phyloP scores from a whole-genome alignment of 1,140 invertebrate genomes.

The Ips nitidus region DNA sequence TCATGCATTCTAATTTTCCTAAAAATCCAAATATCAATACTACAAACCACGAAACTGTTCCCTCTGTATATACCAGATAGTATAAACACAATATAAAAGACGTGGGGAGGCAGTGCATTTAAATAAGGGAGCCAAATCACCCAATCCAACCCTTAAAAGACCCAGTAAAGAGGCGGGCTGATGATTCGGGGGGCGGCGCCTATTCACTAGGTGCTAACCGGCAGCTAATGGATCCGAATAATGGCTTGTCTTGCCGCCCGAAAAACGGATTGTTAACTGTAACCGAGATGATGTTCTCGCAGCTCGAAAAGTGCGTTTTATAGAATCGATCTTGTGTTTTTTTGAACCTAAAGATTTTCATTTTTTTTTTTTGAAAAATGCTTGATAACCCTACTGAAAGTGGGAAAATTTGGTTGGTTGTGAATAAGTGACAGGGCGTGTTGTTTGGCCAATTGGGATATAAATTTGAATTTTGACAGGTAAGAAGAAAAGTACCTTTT shows the following conservation, averaged over 20 bases:
- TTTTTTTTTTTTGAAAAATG: too few species aligned
- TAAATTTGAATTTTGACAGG: too few species aligned
- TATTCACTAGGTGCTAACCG: slow-evolving; percentile 32
- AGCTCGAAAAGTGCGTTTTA: background rate
- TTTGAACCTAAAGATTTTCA: too few species aligned
- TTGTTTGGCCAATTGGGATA: too few species aligned
- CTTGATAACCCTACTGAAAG: too few species aligned
- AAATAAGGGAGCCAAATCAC: slow-evolving; percentile 48
- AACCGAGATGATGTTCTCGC: background rate
- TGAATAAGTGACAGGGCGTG: too few species aligned
- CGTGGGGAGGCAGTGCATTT: slow-evolving; percentile 34
- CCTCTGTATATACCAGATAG: too few species aligned
- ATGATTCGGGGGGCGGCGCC: slow-evolving; percentile 36
- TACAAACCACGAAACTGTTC: too few species aligned
- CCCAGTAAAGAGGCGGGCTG: slow-evolving; percentile 20
- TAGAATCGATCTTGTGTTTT: background rate
- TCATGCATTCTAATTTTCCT: too few species aligned
- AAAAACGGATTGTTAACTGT: slow-evolving; percentile 24
- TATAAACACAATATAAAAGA: background rate
- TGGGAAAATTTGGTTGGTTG: too few species aligned
- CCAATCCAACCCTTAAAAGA: slow-evolving; percentile 47
- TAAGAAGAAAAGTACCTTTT: too few species aligned
- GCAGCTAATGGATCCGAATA: slow-evolving; percentile 32
- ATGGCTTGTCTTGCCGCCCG: slow-evolving; percentile 22
- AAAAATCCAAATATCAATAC: too few species aligned